These are phyloP conservation scores for Oreohelix idahoensis DNA, from an alignment of 1,140 invertebrate species.

Conservation along the genomic window DNA sequence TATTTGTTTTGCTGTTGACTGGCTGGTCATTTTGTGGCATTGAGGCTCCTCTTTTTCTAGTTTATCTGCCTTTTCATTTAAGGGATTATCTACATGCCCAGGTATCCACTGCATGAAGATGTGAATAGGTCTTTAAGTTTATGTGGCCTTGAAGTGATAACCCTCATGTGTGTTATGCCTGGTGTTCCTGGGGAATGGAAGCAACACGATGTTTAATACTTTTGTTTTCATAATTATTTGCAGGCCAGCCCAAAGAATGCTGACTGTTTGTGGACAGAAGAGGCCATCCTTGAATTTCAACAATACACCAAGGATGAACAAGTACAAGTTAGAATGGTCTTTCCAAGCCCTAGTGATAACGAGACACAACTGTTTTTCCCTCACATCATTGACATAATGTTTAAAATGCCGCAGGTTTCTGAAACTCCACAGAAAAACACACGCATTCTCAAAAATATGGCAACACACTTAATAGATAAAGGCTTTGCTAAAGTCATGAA, in stretches of 20 bases:
- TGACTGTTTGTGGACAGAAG: constrained; percentile 27
- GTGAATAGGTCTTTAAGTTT: too few species aligned
- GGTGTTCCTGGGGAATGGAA: too few species aligned
- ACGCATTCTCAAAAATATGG: not conserved
- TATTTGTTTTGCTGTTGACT: too few species aligned
- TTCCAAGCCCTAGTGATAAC: not conserved
- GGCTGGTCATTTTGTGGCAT: too few species aligned
- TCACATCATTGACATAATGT: constrained; percentile 20
- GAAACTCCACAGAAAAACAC: not conserved
- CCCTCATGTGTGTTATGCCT: too few species aligned
- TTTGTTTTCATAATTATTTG: too few species aligned
- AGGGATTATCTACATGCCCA: too few species aligned
- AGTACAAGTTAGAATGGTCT: not conserved
- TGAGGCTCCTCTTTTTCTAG: too few species aligned
- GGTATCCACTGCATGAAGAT: too few species aligned
- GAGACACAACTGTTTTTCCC: not conserved
- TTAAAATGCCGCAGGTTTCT: not conserved
- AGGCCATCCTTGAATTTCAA: constrained; percentile 24
- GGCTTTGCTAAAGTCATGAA: not conserved
- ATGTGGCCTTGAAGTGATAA: too few species aligned
- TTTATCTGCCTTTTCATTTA: too few species aligned
- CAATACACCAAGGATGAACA: not conserved
- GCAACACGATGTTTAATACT: too few species aligned
- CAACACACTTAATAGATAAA: not conserved
- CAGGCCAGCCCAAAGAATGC: constrained; percentile 17